phyloP scores from a whole-genome alignment of 37 sponge, comb jelly and placozoan species.

The Agelas oroides region DNA sequence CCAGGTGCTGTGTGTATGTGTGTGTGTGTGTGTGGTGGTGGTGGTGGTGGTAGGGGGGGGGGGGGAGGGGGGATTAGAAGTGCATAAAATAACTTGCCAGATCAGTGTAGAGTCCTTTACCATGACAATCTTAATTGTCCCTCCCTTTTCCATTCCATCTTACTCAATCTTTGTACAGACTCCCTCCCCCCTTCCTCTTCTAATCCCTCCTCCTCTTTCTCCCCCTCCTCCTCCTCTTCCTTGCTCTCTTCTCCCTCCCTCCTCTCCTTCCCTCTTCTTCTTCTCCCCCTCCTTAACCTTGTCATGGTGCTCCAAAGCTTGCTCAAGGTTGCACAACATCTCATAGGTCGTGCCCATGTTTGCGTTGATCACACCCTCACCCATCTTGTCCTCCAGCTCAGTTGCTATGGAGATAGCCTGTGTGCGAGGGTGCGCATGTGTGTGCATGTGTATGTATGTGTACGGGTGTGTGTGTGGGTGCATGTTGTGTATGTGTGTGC shows the following conservation, averaged over 20 bases:
- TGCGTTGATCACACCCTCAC: conserved; percentile 64
- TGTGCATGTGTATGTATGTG: no score
- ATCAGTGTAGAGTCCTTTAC: not conserved
- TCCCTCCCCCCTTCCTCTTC: no score
- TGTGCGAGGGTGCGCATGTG: not conserved
- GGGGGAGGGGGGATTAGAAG: not conserved
- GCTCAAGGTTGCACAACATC: conserved; percentile 67
- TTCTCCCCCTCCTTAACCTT: conserved; percentile 38
- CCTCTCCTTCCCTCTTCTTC: no score
- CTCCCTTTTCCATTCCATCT: no score
- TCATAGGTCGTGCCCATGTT: conserved; percentile 81
- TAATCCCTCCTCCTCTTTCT: no score
- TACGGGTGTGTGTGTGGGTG: no score
- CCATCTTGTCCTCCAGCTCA: conserved; percentile 73
- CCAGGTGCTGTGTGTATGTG: conserved; percentile 38
- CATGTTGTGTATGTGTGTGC: no score
- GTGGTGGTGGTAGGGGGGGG: not conserved
- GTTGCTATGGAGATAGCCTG: conserved; percentile 68
- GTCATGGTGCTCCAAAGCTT: conserved; percentile 66
- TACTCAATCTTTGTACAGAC: no score
- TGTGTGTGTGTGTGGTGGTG: not conserved
- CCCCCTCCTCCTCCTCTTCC: no score
- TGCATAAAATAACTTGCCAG: not conserved
- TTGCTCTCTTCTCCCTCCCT: no score
- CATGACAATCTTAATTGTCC: no score